phyloP scores from a whole-genome alignment of 2,888 invertebrate species.

The Trissolcus brochymenae region DNA sequence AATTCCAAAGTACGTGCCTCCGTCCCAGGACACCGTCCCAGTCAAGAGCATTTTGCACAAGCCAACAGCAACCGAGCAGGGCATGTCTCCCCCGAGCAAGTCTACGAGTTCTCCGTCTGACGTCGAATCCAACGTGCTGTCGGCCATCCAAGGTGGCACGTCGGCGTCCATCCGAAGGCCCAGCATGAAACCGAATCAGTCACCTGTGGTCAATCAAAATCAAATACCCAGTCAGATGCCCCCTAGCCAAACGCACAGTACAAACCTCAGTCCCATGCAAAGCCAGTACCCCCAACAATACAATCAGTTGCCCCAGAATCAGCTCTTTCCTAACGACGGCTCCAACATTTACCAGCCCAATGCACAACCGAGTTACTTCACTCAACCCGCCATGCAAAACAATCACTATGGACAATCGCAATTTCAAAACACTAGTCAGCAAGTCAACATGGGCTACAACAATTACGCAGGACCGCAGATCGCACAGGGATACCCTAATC shows the following conservation, averaged over 20 bases:
- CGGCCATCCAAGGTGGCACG: conserved; percentile 63
- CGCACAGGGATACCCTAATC: conserved; percentile 68
- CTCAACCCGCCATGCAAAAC: conserved; percentile 57
- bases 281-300: conserved; percentile 63
- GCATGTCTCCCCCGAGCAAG: conserved; percentile 58
- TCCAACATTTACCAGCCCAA: conserved; percentile 61
- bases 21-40: conserved; percentile 79
- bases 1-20: conserved; percentile 84
- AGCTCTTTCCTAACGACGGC: conserved; percentile 62
- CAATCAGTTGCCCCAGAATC: conserved; percentile 76
- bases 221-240: conserved; percentile 76
- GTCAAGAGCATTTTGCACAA: conserved; percentile 77
- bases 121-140: conserved; percentile 63
- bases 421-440: conserved; percentile 67
- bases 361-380: conserved; percentile 59
- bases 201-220: conserved; percentile 73
- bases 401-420: conserved; percentile 67
- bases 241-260: conserved; percentile 74
- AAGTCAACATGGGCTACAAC: conserved; percentile 62
- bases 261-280: conserved; percentile 46
- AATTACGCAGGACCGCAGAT: conserved; percentile 43
- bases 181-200: conserved; percentile 67
- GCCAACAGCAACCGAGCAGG: conserved; percentile 65
- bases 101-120: conserved; percentile 61
- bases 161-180: conserved; percentile 69